Conservation (phyloP, 2,888 invertebrate species). For the Bursaphelenchus okinawaensis region DNA sequence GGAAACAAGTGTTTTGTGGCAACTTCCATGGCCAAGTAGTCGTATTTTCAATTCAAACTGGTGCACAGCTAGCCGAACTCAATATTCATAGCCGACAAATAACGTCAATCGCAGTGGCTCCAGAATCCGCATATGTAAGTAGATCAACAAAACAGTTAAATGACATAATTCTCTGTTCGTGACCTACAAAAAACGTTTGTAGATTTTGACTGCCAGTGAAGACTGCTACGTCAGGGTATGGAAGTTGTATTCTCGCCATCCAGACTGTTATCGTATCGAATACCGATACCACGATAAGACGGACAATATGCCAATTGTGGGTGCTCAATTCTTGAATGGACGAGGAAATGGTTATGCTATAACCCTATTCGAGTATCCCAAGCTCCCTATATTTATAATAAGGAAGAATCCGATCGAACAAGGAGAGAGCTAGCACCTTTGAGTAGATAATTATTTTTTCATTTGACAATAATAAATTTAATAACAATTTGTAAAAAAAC, state of each 20-base stretch:
- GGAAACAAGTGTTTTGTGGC: constrained; percentile 50
- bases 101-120: constrained; percentile 49
- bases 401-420: constrained; percentile 1
- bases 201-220: constrained; percentile 44
- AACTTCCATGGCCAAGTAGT: constrained; percentile 34
- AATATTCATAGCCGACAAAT: constrained; percentile 44
- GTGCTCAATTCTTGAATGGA: constrained; percentile 49
- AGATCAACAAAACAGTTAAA: constrained; percentile 8
- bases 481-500: too few species aligned
- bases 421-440: too few species aligned
- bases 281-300: constrained; percentile 39
- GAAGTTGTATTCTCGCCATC: constrained; percentile 55
- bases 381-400: constrained; percentile 23
- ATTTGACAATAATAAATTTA: too few species aligned
- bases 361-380: constrained; percentile 27
- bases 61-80: constrained; percentile 41
- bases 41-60: constrained; percentile 30
- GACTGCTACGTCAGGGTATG: constrained; percentile 46
- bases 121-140: constrained; percentile 52
- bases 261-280: constrained; percentile 54
- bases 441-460: too few species aligned
- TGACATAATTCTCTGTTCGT: not conserved
- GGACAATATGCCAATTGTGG: constrained; percentile 34
- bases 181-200: not conserved
- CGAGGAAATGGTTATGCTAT: constrained; percentile 36